phyloP scores from a whole-genome alignment of 2,888 invertebrate genomes.

The Incurvaria masculella region DNA sequence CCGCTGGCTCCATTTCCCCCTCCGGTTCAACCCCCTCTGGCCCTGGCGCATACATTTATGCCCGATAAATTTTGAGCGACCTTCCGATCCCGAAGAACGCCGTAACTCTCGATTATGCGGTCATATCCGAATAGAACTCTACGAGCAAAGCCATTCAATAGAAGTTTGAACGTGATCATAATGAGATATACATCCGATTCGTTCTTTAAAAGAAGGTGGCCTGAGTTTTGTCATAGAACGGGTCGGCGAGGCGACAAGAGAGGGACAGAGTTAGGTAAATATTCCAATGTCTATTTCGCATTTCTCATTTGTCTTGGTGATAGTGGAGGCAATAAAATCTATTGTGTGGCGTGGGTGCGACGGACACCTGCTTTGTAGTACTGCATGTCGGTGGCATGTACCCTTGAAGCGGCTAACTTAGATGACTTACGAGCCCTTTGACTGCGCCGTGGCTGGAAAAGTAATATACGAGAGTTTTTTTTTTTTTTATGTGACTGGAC shows the following conservation, averaged over 20 bases:
- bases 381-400: too few relatives aligned
- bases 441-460: too few relatives aligned
- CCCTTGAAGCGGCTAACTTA: too few relatives aligned
- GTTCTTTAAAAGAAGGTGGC: constrained; percentile 44
- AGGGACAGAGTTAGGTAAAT: constrained; percentile 42
- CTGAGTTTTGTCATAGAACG: constrained; percentile 30
- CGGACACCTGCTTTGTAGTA: neutral
- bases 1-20: neutral
- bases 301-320: constrained; percentile 52
- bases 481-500: too few relatives aligned
- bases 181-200: constrained; percentile 18
- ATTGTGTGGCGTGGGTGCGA: constrained; percentile 22
- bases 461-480: too few relatives aligned
- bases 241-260: constrained; percentile 21
- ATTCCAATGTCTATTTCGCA: constrained; percentile 47
- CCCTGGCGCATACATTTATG: constrained; percentile 42
- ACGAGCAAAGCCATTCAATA: constrained; percentile 15
- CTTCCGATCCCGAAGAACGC: constrained; percentile 38
- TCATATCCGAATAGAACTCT: constrained; percentile 23
- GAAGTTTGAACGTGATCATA: constrained; percentile 14
- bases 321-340: constrained; percentile 39
- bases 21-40: neutral
- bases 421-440: too few relatives aligned
- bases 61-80: constrained; percentile 56
- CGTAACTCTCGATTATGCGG: constrained; percentile 24